phyloP scores from a whole-genome alignment of 1,140 invertebrate species.

The Caligus rogercresseyi region DNA sequence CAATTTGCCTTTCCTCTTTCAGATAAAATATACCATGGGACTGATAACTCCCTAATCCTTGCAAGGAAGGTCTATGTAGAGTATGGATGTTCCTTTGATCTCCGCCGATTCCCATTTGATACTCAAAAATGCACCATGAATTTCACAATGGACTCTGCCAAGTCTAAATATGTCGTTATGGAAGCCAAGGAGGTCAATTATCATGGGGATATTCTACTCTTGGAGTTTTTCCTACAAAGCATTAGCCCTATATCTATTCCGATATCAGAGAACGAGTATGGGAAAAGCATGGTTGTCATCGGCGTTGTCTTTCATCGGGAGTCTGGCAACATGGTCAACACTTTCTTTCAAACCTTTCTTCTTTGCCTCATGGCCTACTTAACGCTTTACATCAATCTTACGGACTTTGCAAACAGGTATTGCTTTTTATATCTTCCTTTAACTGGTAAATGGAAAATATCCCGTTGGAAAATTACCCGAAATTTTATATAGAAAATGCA shows the following conservation, averaged over 20 bases:
- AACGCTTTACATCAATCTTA: conserved; percentile 6
- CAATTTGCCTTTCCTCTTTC: no score
- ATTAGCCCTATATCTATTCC: not conserved
- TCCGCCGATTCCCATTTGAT: conserved; percentile 21
- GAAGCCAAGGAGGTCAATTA: not conserved
- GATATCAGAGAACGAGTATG: not conserved
- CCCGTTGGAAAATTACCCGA: no score
- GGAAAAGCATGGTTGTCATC: not conserved
- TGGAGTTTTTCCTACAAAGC: conserved; percentile 9
- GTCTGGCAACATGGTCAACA: conserved; percentile 6
- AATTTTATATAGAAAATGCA: no score
- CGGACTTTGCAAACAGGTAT: conserved; percentile 13
- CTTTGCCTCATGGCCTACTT: conserved; percentile 10
- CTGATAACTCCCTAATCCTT: conserved; percentile 1
- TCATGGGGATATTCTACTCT: conserved; percentile 1
- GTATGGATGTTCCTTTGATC: conserved; percentile 12
- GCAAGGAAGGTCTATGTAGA: conserved; percentile 3
- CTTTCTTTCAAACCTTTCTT: conserved; percentile 7
- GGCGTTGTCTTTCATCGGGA: not conserved
- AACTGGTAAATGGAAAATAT: no score
- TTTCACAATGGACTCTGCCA: conserved; percentile 17
- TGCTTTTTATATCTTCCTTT: no score
- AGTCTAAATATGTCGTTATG: conserved; percentile 8
- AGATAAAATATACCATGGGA: conserved; percentile 6
- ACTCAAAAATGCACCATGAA: conserved; percentile 14